These are phyloP conservation scores for Metopia argyrocephala DNA, from an alignment of 2,888 invertebrate species.

Conservation along the genomic window DNA sequence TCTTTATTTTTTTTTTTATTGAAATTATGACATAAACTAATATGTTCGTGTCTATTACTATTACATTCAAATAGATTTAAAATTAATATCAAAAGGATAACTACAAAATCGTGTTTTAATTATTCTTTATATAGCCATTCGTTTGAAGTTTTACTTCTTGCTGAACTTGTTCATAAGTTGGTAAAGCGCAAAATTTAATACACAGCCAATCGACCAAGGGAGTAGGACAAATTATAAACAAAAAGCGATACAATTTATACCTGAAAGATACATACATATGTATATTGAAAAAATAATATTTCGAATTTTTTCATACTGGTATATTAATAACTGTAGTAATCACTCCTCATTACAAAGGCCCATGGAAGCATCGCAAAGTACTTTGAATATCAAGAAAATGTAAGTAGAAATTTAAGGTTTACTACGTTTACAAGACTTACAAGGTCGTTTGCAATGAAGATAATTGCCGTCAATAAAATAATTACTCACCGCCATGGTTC, in stretches of 20 bases:
- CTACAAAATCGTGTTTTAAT: conserved; percentile 20
- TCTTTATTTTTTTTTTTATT: not conserved
- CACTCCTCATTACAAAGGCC: too few relatives aligned
- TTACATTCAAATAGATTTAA: conserved; percentile 21
- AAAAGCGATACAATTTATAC: conserved; percentile 82
- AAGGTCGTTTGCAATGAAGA: not conserved
- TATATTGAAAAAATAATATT: too few relatives aligned
- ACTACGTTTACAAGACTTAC: too few relatives aligned
- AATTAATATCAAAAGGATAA: conserved; percentile 3
- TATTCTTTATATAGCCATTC: conserved; percentile 20
- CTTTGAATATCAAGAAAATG: too few relatives aligned
- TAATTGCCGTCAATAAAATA: not conserved
- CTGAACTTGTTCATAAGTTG: conserved; percentile 74
- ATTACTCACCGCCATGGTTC: conserved; percentile 83
- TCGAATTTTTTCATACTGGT: too few relatives aligned
- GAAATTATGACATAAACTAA: conserved; percentile 12
- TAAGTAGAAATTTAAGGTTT: too few relatives aligned
- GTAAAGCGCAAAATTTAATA: conserved; percentile 83
- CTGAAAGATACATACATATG: too few relatives aligned
- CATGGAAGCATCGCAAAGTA: too few relatives aligned
- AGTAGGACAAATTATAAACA: conserved; percentile 83
- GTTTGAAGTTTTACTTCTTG: not conserved
- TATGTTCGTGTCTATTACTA: conserved; percentile 34
- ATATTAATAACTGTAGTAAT: too few relatives aligned
- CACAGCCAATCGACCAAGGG: conserved; percentile 82